Evolutionary conservation across 2,797 vertebrate genomes (phyloP).

Genomic region (Cuniculus paca): DNA sequence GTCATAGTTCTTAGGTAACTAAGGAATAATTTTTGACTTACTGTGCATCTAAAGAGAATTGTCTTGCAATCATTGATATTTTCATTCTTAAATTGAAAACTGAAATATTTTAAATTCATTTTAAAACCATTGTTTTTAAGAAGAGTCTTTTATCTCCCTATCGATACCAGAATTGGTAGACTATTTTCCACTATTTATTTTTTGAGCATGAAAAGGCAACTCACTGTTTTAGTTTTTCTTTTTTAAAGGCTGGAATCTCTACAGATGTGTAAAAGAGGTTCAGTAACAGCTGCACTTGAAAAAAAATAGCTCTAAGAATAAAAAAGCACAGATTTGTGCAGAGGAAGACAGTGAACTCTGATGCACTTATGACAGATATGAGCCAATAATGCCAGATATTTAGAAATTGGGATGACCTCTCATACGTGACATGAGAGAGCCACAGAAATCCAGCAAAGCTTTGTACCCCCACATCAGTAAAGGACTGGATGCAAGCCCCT

Average conservation of each 20-base stretch:
- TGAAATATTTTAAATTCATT: not conserved
- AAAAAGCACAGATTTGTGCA: not conserved
- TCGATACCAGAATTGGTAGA: not conserved
- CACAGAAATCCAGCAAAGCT: not conserved
- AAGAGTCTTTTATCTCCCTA: not conserved
- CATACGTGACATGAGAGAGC: not conserved
- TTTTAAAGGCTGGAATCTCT: not conserved
- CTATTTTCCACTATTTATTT: not conserved
- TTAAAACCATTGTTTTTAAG: not conserved
- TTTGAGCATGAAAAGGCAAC: not conserved
- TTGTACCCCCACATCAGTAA: not conserved
- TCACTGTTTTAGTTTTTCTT: not conserved
- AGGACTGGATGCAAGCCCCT: not conserved
- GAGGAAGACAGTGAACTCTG: not conserved
- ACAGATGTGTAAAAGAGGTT: not conserved
- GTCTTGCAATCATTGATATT: not conserved
- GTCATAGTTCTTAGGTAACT: not conserved
- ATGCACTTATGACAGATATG: not conserved
- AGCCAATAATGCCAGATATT: not conserved
- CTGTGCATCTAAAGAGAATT: not conserved
- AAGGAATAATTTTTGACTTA: not conserved
- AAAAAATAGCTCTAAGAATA: not conserved
- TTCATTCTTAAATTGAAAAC: not conserved
- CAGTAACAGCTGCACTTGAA: not conserved
- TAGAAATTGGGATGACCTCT: not conserved